Conservation (phyloP, 92 coral and sea anemone genomes). For the Epizoanthus ramosus region DNA sequence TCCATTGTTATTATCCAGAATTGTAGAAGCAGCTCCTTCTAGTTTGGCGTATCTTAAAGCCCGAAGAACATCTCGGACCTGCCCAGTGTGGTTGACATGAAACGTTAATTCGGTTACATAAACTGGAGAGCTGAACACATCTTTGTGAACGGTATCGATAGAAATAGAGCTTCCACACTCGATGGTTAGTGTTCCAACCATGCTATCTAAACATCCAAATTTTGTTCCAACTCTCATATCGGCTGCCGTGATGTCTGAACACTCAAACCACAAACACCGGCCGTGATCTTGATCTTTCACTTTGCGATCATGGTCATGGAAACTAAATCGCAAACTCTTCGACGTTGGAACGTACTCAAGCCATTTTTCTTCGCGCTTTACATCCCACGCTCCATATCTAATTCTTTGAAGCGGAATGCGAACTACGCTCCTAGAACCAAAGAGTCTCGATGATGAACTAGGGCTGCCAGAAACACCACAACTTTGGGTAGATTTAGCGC, state of each 20-base stretch:
- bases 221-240: constrained; percentile 89
- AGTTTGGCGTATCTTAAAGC: constrained; percentile 75
- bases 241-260: constrained; percentile 80
- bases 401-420: constrained; percentile 80
- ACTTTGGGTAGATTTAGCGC: constrained; percentile 11
- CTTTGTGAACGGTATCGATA: constrained; percentile 36
- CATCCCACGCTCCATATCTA: constrained; percentile 77
- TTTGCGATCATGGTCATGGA: constrained; percentile 70
- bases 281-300: constrained; percentile 78
- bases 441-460: constrained; percentile 44
- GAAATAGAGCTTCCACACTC: constrained; percentile 73
- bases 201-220: constrained; percentile 90
- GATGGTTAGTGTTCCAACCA: constrained; percentile 81
- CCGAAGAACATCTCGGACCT: constrained; percentile 85
- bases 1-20: constrained; percentile 16
- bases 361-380: constrained; percentile 79
- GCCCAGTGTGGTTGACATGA: constrained; percentile 93
- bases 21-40: constrained; percentile 20
- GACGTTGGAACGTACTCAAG: constrained; percentile 78
- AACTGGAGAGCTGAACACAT: constrained; percentile 21
- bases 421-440: constrained; percentile 42
- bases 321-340: constrained; percentile 55
- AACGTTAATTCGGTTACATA: constrained; percentile 79
- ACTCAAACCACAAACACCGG: constrained; percentile 58
- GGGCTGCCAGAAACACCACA: constrained; percentile 40